phyloP scores from a whole-genome alignment of 2,888 invertebrate species.

The Ophioninae sp. region DNA sequence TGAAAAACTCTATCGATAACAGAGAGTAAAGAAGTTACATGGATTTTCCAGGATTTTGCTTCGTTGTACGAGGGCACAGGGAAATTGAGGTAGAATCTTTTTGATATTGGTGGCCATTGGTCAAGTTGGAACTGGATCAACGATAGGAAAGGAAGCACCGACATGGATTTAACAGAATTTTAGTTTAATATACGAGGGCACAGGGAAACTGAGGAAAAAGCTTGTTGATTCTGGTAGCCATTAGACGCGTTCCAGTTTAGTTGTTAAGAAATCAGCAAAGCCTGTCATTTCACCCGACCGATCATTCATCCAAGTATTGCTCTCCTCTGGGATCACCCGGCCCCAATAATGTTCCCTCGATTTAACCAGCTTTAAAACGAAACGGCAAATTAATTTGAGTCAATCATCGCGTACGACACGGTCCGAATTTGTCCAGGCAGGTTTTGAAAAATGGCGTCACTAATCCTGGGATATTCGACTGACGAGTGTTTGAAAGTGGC shows the following conservation, averaged over 20 bases:
- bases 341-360: not conserved
- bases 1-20: not conserved
- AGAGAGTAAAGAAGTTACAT: not conserved
- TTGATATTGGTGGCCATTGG: no score
- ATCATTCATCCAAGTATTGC: not conserved
- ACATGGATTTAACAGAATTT: not conserved
- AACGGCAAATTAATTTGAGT: constrained; percentile 7
- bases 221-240: no score
- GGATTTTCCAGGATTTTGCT: not conserved
- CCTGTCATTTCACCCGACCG: not conserved
- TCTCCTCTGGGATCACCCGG: not conserved
- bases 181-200: not conserved
- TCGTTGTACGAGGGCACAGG: not conserved
- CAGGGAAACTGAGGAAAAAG: not conserved
- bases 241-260: no score
- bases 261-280: no score
- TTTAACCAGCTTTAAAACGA: not conserved
- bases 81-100: not conserved
- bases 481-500: constrained; percentile 38
- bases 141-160: not conserved
- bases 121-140: not conserved
- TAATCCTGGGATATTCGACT: constrained; percentile 37
- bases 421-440: constrained; percentile 9
- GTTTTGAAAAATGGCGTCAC: constrained; percentile 24
- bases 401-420: constrained; percentile 41